Percentiles rank a stretch among this genome's conserved stretches.
These are phyloP conservation scores for Tetramorium parvispinum DNA, from an alignment of 1,140 invertebrate genomes.

Conservation along the genomic window DNA sequence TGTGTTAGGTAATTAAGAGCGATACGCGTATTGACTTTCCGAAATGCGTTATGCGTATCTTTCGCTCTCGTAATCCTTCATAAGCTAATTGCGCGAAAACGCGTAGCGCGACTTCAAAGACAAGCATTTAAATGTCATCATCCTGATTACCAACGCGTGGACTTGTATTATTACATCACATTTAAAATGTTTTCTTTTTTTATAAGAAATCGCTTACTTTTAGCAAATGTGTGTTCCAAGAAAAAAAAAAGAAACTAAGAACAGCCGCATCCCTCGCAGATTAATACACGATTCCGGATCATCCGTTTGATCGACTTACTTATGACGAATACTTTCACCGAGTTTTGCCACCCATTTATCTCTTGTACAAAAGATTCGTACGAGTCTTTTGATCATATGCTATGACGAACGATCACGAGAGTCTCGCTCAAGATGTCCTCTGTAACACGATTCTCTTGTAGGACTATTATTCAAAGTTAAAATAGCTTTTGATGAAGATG, in stretches of 20 bases:
- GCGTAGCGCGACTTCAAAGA: conserved; percentile 24
- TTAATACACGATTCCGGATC: not conserved
- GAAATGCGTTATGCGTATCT: not conserved
- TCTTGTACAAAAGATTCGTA: conserved; percentile 17
- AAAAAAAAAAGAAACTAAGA: not conserved
- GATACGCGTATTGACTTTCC: conserved; percentile 1
- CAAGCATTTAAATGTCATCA: conserved; percentile 5
- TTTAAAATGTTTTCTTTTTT: not conserved
- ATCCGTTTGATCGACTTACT: not conserved
- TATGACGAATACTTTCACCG: conserved; percentile 56
- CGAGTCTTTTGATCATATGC: not conserved
- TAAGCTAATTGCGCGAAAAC: not conserved
- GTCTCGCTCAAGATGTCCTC: not conserved
- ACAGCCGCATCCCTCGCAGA: not conserved
- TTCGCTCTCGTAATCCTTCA: not conserved
- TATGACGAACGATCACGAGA: not conserved
- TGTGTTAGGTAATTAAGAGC: conserved; percentile 30
- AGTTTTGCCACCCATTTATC: not conserved
- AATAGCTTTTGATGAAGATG: not conserved
- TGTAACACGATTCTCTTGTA: not conserved
- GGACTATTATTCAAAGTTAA: not conserved
- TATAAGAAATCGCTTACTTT: not conserved
- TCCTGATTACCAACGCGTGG: not conserved
- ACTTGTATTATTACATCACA: not conserved
- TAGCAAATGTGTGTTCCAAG: not conserved